Evolutionary conservation across 2,888 invertebrate species (phyloP), one percentile per base, ranked within the genome.

Genomic region (Nowickia ferox): DNA sequence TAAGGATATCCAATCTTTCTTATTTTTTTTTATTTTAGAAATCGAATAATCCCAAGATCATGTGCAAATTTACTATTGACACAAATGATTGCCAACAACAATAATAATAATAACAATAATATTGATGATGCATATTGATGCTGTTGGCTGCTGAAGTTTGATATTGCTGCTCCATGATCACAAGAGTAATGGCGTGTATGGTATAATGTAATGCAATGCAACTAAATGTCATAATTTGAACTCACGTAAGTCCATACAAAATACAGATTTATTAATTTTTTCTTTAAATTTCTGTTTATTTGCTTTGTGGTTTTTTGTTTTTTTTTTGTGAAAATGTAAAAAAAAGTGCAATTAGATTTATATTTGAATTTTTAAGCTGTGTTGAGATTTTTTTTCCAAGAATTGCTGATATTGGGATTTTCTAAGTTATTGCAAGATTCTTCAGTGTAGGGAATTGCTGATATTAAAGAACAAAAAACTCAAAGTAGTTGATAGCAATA

Each of bases 31-130:
- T 2, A 15, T 42, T 59, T 77, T 22, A 51, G 82, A 81, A 78
- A 82, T 75, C 79, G 79, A 61, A 30, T 86, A 65, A 79, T 76
- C 76, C 65, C 75, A 86, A 79, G 86, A 86, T 86, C 87, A 87
- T 87, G 87, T 80, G 84, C 87, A 87, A 87, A 83, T 87, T 85
- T 77, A 86, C 85, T 87, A 87, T 87, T 87, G 87, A 87, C 87
- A 87, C 85, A 85, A 84, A 81, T 84, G 84, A 81, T 84, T 77
- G 84, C 86, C 68, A 77, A 74, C 77, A 80, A 80, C 53, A 72
- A 65, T 30, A 30, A 30, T 51, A 72, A 46, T 55, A 44, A 65
- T 48, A 30, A 66, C 30, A 10, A 61, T 17, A 17, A 72, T 78
- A 51, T 75, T 55, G 55, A 61, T 79, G 69, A 59, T 65, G 44